Evolutionary conservation across 2,113 vertebrate genomes (phyloP).

Genomic region (Haemorhous mexicanus): DNA sequence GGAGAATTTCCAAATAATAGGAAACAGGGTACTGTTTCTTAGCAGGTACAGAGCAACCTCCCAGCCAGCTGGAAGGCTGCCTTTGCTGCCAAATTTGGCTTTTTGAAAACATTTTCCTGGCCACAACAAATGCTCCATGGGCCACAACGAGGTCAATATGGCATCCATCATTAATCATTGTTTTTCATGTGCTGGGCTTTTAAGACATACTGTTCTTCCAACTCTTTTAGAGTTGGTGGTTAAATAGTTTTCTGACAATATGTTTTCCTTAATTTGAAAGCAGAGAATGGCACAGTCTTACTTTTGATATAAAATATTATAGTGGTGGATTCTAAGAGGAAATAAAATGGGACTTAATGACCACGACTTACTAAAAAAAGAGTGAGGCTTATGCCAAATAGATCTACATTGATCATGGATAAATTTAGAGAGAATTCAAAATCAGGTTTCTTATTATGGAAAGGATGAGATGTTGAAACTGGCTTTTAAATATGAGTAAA

Average conservation of each 20-base stretch:
- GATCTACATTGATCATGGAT: background rate
- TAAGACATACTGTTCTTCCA: background rate
- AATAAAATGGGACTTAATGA: background rate
- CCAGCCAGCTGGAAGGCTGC: background rate
- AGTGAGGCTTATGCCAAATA: background rate
- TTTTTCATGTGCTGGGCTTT: background rate
- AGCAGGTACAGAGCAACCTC: background rate
- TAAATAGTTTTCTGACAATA: background rate
- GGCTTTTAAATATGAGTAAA: background rate
- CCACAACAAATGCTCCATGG: background rate
- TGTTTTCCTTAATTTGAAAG: background rate
- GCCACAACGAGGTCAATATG: background rate
- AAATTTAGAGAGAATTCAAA: conserved; percentile 18
- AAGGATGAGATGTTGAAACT: background rate
- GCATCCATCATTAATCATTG: background rate
- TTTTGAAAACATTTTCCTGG: conserved; percentile 10
- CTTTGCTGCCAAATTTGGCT: background rate
- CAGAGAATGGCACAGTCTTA: background rate
- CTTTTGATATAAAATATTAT: background rate
- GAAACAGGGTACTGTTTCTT: background rate
- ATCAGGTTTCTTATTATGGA: background rate
- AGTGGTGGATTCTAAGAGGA: background rate
- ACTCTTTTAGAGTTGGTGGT: background rate
- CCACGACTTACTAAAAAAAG: background rate
- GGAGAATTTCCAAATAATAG: background rate